These are phyloP conservation scores for Tragelaphus imberbis DNA, from an alignment of 2,113 vertebrate species.

Conservation along the genomic window DNA sequence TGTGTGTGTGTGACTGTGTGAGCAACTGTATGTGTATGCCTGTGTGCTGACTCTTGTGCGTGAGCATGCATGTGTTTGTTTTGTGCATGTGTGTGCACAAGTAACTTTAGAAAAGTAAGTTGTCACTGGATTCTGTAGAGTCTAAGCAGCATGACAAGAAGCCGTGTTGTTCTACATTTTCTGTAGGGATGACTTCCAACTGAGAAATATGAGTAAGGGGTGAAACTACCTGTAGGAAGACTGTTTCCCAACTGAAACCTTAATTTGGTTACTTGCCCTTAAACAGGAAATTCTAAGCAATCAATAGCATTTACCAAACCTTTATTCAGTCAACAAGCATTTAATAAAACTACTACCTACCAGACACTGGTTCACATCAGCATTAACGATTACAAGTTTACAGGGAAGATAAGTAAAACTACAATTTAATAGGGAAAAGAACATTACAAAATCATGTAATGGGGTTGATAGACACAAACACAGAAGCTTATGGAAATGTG, in stretches of 20 bases:
- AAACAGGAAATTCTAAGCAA: not conserved
- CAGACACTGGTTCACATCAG: not conserved
- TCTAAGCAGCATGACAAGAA: not conserved
- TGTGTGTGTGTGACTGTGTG: not conserved
- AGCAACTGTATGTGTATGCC: not conserved
- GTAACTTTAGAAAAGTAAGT: not conserved
- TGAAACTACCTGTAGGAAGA: not conserved
- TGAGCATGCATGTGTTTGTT: not conserved
- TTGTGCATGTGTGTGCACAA: not conserved
- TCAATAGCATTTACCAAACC: not conserved
- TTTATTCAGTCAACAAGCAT: not conserved
- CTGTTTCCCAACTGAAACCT: not conserved
- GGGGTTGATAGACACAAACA: not conserved
- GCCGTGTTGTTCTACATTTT: not conserved
- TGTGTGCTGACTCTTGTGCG: not conserved
- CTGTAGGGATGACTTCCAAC: not conserved
- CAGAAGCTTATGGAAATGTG: accelerated
- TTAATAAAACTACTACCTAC: not conserved
- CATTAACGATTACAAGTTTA: not conserved
- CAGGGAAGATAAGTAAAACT: not conserved
- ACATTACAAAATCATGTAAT: not conserved
- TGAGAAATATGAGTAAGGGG: not conserved
- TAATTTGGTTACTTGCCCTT: not conserved
- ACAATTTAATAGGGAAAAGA: not conserved
- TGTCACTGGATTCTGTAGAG: not conserved